Evolutionary conservation across 2,113 vertebrate species (phyloP).

Genomic region (Sylvietta virens): DNA sequence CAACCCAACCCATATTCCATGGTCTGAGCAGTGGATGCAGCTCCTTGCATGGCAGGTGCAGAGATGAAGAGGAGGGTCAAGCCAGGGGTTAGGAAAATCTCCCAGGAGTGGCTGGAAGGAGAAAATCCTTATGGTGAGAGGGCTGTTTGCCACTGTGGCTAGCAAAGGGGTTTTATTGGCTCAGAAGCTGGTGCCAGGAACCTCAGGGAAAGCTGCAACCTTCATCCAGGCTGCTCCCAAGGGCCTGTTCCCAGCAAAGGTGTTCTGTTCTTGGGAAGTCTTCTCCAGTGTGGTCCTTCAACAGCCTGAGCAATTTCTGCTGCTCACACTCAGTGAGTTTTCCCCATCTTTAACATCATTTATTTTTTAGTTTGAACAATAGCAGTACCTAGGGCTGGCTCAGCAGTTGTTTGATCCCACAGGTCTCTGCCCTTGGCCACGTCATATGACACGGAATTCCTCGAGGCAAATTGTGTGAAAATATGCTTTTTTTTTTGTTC

Average conservation of each 20-base stretch:
- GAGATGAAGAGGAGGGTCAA: not conserved
- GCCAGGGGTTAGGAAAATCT: not conserved
- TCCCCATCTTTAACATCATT: not conserved
- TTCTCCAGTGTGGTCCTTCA: not conserved
- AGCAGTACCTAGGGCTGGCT: not conserved
- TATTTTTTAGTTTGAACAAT: not conserved
- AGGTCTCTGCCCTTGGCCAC: not conserved
- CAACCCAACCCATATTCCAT: not conserved
- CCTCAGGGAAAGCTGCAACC: not conserved
- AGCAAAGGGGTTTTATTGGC: not conserved
- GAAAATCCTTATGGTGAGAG: not conserved
- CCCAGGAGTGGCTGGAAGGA: not conserved
- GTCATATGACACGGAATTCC: not conserved
- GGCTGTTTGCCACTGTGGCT: not conserved
- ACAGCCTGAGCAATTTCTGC: not conserved
- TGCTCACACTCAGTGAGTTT: not conserved
- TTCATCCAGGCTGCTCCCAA: not conserved
- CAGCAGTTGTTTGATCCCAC: not conserved
- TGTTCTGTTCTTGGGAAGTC: not conserved
- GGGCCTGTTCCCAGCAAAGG: not conserved
- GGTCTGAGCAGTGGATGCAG: not conserved
- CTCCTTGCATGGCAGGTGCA: not conserved
- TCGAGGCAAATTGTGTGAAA: not conserved
- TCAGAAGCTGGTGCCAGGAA: not conserved
- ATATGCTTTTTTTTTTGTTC: not conserved